phyloP scores from a whole-genome alignment of 2,888 invertebrate species.

The Trilocha varians region DNA sequence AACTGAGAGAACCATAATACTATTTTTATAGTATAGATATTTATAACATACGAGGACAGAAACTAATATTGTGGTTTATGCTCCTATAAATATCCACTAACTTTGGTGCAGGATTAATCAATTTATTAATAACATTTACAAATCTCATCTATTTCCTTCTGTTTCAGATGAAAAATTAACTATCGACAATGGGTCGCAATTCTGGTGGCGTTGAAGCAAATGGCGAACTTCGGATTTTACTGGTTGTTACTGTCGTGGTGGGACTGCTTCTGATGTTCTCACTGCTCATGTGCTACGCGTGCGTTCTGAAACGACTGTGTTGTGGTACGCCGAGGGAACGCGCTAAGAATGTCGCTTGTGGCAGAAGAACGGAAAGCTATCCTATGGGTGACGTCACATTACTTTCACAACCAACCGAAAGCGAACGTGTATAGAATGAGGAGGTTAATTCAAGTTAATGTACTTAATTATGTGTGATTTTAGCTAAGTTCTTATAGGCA shows the following conservation, averaged over 20 bases:
- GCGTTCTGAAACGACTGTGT: constrained; percentile 76
- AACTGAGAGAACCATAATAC: no score
- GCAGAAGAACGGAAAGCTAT: constrained; percentile 63
- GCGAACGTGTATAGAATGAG: constrained; percentile 51
- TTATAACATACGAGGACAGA: no score
- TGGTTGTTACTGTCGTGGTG: constrained; percentile 74
- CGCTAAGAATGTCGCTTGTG: constrained; percentile 49
- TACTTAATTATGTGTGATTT: no score
- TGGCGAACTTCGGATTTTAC: constrained; percentile 72
- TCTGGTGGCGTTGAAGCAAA: constrained; percentile 55
- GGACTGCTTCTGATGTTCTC: constrained; percentile 75
- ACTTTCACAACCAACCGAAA: constrained; percentile 75
- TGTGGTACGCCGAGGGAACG: constrained; percentile 69
- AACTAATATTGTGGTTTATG: neutral
- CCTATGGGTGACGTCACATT: constrained; percentile 76
- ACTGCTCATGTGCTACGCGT: constrained; percentile 78
- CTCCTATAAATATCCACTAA: neutral
- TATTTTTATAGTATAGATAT: no score
- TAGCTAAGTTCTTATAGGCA: no score
- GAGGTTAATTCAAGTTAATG: no score
- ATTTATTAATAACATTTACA: neutral
- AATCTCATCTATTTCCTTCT: neutral
- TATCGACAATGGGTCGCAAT: constrained; percentile 49
- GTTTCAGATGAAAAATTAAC: constrained; percentile 35
- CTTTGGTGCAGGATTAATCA: neutral